phyloP scores from a whole-genome alignment of 2,113 vertebrate species.

The Antigone vipio region DNA sequence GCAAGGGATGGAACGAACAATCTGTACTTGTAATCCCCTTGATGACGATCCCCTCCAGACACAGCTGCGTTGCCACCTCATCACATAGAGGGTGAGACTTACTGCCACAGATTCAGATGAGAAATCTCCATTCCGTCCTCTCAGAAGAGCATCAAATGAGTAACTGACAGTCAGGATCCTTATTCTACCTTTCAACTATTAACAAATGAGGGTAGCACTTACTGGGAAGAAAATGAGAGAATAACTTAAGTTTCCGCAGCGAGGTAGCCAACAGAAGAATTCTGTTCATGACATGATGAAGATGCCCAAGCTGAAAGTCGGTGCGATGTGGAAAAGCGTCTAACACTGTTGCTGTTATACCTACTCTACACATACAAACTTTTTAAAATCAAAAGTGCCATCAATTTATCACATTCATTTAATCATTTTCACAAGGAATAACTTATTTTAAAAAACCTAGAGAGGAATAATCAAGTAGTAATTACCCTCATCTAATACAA shows the following conservation, averaged over 20 bases:
- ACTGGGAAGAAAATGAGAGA: neutral
- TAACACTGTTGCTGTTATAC: neutral
- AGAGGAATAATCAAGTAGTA: neutral
- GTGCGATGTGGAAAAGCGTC: rapidly evolving
- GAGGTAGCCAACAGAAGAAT: neutral
- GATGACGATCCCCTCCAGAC: neutral
- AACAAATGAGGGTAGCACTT: neutral
- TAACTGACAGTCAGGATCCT: neutral
- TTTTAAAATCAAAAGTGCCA: neutral
- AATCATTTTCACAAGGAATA: neutral
- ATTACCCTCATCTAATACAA: conserved; percentile 25
- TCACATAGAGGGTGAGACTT: neutral
- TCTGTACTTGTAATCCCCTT: neutral
- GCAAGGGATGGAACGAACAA: neutral
- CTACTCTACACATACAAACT: neutral
- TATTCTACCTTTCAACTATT: neutral
- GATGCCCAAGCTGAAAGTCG: neutral
- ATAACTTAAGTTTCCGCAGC: rapidly evolving
- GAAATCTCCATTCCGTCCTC: neutral
- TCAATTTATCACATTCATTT: neutral
- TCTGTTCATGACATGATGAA: rapidly evolving
- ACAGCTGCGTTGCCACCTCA: neutral
- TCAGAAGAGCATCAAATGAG: neutral
- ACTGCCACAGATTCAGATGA: rapidly evolving
- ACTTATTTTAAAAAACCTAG: neutral